Base-by-base conservation (phyloP, 1,140 invertebrate species). In the Drosophila funebris region DNA sequence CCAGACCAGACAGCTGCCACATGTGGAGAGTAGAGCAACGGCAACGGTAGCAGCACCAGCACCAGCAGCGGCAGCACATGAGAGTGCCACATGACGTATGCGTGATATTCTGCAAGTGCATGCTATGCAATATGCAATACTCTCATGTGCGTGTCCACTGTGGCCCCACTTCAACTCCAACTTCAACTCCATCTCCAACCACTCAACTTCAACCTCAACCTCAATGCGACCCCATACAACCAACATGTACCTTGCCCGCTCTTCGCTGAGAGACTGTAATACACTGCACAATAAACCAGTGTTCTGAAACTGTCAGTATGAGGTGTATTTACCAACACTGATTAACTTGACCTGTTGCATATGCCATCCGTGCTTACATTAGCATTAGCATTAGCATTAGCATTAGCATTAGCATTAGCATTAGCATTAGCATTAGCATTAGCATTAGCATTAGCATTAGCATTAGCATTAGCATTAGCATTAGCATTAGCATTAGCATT, bases 81-180 rank as follows among this genome's bases (percentile, higher is more conserved):
- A 9, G 41, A 33, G 20, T 41, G 24, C 44, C 44, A 69, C 31
- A 62, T 36, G 66, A 22, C 29, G 60, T 57, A 54, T 63, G 53
- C 33, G 52, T 63, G 61, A 64, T 64, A 63, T 63, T 39, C 18
- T 27, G 33, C 33, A 48, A 33, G 43, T 44, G 50, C 29, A 56
- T 22, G 60, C 62, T 39, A 56, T 37, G 33, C 62, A 66, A 66
- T 66, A 66, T 66, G 53, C 61, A 66, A 8, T 27, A 71, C 16
- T 37, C 31, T 22, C 7, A n/a, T 53, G 31, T 53, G 48, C 58
- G 61, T 39, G 44, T 63, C 36, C 48, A 44, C 1, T 41, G 11
- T 37, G 36, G n/a, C n/a, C 9, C 14, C 9, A 13, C n/a, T 27
- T 0, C n/a, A 56, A 61, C 11, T 18, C 7, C 41, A 46, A 8